phyloP scores from a whole-genome alignment of 1,140 invertebrate species.

The Listronotus bonariensis region DNA sequence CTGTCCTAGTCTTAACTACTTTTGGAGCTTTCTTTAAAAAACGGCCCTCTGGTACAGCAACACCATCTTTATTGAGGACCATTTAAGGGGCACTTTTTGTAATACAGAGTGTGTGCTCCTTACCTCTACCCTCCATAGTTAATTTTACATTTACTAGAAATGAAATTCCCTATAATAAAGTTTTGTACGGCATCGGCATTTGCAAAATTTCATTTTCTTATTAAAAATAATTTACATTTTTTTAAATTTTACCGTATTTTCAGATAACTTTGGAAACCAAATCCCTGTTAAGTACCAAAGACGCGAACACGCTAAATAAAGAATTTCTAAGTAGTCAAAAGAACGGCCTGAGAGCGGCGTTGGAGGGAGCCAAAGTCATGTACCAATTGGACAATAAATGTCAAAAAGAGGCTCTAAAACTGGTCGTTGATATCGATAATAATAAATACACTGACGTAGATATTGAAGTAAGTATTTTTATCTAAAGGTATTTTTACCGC shows the following conservation, averaged over 20 bases:
- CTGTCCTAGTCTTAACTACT: too few relatives aligned
- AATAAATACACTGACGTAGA: constrained; percentile 62
- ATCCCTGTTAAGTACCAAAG: constrained; percentile 66
- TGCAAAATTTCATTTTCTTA: too few relatives aligned
- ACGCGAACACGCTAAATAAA: constrained; percentile 69
- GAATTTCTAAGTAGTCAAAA: constrained; percentile 69
- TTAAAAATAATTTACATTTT: too few relatives aligned
- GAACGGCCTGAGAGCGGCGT: constrained; percentile 68
- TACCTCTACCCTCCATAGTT: too few relatives aligned
- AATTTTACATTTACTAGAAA: too few relatives aligned
- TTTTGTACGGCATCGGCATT: too few relatives aligned
- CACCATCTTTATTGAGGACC: too few relatives aligned
- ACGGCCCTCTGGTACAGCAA: too few relatives aligned
- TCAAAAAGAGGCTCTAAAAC: constrained; percentile 65
- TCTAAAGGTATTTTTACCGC: neutral
- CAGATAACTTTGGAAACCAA: constrained; percentile 66
- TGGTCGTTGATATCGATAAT: constrained; percentile 66
- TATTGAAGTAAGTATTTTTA: constrained; percentile 57
- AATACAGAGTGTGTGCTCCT: too few relatives aligned
- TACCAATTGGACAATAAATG: constrained; percentile 66
- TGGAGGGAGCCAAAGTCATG: constrained; percentile 75
- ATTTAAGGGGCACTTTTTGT: too few relatives aligned
- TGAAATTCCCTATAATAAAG: too few relatives aligned
- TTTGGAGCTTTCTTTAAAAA: too few relatives aligned
- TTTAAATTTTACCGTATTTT: neutral